phyloP scores from a whole-genome alignment of 2,797 vertebrate species.

The Pseudocheirus occidentalis region DNA sequence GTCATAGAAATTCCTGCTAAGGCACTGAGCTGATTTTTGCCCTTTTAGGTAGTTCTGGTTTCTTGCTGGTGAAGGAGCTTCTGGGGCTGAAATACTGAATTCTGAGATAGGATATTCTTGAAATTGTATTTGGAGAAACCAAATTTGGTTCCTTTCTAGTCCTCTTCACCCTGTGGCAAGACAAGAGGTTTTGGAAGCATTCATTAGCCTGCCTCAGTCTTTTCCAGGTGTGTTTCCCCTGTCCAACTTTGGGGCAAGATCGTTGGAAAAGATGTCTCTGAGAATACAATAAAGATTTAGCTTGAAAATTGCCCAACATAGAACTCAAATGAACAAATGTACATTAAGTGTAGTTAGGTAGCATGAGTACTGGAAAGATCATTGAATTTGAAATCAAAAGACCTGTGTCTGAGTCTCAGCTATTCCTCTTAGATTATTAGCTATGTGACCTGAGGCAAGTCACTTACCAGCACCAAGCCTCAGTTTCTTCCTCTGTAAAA shows the following conservation, averaged over 20 bases:
- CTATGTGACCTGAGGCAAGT: not conserved
- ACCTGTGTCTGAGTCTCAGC: not conserved
- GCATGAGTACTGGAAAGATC: not conserved
- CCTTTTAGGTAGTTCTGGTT: not conserved
- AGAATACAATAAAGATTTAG: not conserved
- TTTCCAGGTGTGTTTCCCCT: not conserved
- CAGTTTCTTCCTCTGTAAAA: not conserved
- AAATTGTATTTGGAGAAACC: not conserved
- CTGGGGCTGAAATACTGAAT: not conserved
- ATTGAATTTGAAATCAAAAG: not conserved
- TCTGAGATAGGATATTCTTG: not conserved
- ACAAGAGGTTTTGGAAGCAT: not conserved
- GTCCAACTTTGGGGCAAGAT: not conserved
- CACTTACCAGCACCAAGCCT: not conserved
- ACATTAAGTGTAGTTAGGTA: not conserved
- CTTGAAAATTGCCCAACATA: not conserved
- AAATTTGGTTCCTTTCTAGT: not conserved
- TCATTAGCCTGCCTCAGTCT: not conserved
- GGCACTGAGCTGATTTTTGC: not conserved
- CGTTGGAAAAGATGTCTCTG: not conserved
- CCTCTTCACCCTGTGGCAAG: not conserved
- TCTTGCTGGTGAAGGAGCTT: not conserved
- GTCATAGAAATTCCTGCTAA: not conserved
- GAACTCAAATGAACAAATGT: not conserved
- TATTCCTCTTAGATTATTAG: not conserved